A percentile compares a stretch with the other conserved stretches of the same genome.
Conservation (phyloP, 2,888 invertebrate genomes). For the Laspeyria flexula region DNA sequence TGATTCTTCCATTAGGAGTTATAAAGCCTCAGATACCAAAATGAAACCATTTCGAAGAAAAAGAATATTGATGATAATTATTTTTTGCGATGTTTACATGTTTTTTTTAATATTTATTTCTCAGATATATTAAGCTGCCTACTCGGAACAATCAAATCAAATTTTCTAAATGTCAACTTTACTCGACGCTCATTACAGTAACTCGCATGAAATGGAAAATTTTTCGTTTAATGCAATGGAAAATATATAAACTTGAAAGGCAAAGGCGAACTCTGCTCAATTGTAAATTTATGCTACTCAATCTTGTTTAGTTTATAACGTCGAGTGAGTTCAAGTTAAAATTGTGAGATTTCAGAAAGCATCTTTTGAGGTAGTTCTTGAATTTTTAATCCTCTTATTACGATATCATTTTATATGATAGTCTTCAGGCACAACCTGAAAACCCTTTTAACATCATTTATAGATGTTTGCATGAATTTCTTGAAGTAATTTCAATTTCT, state of each 20-base stretch:
- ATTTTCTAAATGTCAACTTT: not conserved
- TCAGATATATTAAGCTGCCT: not conserved
- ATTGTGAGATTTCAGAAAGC: constrained; percentile 29
- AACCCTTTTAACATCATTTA: not conserved
- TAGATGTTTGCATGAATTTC: not conserved
- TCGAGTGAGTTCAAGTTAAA: constrained; percentile 21
- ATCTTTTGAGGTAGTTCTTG: constrained; percentile 3
- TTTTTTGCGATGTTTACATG: too few relatives aligned
- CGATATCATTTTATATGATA: constrained; percentile 28
- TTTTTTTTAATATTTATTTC: too few relatives aligned
- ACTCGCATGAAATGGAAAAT: not conserved
- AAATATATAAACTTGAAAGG: constrained; percentile 10
- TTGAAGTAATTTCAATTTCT: not conserved
- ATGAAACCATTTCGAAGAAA: too few relatives aligned
- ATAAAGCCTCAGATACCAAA: too few relatives aligned
- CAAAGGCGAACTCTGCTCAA: constrained; percentile 16
- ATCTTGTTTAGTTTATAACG: constrained; percentile 38
- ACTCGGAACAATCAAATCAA: constrained; percentile 1
- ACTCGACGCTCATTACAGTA: not conserved
- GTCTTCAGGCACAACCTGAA: constrained; percentile 12
- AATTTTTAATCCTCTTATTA: constrained; percentile 38
- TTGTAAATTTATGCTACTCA: constrained; percentile 49
- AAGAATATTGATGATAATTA: too few relatives aligned
- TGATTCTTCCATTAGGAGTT: too few relatives aligned
- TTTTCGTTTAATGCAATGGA: constrained; percentile 9